Percentiles rank a stretch among this genome's conserved stretches.
These are phyloP conservation scores for Nibea albiflora DNA, from an alignment of 2,113 vertebrate species.

Conservation along the genomic window DNA sequence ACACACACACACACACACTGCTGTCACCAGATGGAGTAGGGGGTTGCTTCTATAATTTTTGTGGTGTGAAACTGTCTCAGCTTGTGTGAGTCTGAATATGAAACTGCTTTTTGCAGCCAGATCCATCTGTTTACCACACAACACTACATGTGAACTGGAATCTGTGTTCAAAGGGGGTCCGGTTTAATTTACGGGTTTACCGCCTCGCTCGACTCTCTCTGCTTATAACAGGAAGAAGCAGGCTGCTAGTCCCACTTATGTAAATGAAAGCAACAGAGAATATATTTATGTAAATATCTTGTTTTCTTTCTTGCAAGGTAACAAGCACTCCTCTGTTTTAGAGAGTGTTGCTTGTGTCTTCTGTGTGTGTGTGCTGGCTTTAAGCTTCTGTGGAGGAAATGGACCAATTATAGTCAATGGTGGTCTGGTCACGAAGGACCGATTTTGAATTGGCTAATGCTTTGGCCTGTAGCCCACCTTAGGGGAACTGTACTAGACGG, in stretches of 20 bases:
- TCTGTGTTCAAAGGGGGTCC: conserved; percentile 42
- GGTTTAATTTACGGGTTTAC: conserved; percentile 9
- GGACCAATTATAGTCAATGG: conserved; percentile 30
- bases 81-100: conserved; percentile 57
- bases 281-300: conserved; percentile 62
- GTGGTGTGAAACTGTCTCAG: conserved; percentile 67
- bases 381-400: conserved; percentile 33
- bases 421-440: conserved; percentile 16
- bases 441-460: conserved; percentile 25
- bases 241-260: conserved; percentile 26
- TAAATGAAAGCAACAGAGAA: conserved; percentile 55
- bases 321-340: conserved; percentile 28
- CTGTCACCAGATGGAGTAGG: conserved; percentile 61
- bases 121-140: conserved; percentile 67
- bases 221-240: conserved; percentile 27
- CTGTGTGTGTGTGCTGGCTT: background rate
- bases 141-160: conserved; percentile 38
- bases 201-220: conserved; percentile 9
- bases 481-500: background rate
- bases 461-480: conserved; percentile 12
- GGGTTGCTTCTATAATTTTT: conserved; percentile 44
- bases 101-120: conserved; percentile 69
- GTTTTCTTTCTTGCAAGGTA: conserved; percentile 49
- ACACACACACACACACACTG: conserved; percentile 25
- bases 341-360: background rate